phyloP scores from a whole-genome alignment of 2,797 vertebrate genomes.

The Botia kubotai region DNA sequence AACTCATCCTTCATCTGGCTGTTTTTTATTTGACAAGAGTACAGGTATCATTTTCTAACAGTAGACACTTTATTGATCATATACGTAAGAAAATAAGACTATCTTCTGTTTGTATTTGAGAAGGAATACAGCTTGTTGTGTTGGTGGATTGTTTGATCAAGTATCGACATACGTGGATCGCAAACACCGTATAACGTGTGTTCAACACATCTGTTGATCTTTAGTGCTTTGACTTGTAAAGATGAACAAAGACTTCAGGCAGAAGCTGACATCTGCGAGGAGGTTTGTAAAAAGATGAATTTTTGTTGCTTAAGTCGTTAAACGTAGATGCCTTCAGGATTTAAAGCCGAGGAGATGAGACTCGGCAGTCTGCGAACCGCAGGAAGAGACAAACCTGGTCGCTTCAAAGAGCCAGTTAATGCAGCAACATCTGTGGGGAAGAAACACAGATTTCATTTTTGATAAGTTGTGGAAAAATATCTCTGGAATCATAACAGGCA shows the following conservation, averaged over 20 bases:
- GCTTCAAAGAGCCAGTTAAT: constrained; percentile 89
- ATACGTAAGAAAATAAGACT: neutral
- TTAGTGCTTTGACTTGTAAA: neutral
- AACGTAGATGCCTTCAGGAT: constrained; percentile 98
- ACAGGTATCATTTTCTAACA: neutral
- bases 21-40: neutral
- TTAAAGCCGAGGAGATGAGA: constrained; percentile 88
- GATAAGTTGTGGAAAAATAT: neutral
- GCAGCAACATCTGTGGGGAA: constrained; percentile 78
- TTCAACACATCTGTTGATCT: neutral
- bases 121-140: neutral
- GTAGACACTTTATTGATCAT: neutral
- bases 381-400: constrained; percentile 79
- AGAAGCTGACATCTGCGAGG: neutral
- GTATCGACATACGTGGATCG: neutral
- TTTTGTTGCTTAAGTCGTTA: constrained; percentile 69
- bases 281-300: neutral
- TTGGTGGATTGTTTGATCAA: constrained; percentile 4
- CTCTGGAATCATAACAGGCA: neutral
- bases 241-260: neutral
- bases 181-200: neutral
- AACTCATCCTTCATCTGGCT: constrained; percentile 24
- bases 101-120: neutral
- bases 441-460: neutral
- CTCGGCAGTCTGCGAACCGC: constrained; percentile 87